Evolutionary conservation across 2,113 vertebrate genomes (phyloP).

Genomic region (Chlamydotis undulata): DNA sequence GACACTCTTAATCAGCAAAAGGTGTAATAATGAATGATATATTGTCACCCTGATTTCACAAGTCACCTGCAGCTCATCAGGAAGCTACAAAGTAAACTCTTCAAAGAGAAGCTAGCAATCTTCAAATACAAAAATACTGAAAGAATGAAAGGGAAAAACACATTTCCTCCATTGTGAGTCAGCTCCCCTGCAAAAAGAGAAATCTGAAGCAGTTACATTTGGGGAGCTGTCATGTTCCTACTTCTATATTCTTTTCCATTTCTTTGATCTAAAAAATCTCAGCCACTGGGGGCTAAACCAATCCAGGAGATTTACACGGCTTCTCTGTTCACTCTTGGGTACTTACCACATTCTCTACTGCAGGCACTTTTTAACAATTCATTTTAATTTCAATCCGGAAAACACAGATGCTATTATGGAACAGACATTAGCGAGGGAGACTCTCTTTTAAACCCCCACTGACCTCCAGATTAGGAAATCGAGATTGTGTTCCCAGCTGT

Average conservation of each 20-base stretch:
- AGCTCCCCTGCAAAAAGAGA: not conserved
- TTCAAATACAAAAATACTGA: constrained; percentile 40
- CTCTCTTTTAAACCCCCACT: not conserved
- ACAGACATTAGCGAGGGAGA: not conserved
- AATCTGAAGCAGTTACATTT: not conserved
- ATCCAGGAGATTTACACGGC: not conserved
- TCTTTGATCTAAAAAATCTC: constrained; percentile 27
- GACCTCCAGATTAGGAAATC: not conserved
- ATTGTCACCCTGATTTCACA: not conserved
- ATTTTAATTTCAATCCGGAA: not conserved
- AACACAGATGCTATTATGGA: not conserved
- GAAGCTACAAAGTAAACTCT: constrained; percentile 4
- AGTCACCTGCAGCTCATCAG: constrained; percentile 55
- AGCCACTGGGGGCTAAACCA: not conserved
- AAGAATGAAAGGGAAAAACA: not conserved
- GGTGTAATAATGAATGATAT: constrained; percentile 35
- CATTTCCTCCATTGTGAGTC: constrained; percentile 29
- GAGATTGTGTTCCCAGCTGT: not conserved
- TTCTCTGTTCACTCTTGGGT: not conserved
- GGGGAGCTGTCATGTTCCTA: not conserved
- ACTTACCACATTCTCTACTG: not conserved
- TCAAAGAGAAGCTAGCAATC: constrained; percentile 41
- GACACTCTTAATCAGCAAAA: constrained; percentile 20
- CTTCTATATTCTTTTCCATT: not conserved
- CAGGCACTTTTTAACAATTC: not conserved